Base-by-base conservation (phyloP, 2,797 vertebrate species). In the Propithecus deckenii region DNA sequence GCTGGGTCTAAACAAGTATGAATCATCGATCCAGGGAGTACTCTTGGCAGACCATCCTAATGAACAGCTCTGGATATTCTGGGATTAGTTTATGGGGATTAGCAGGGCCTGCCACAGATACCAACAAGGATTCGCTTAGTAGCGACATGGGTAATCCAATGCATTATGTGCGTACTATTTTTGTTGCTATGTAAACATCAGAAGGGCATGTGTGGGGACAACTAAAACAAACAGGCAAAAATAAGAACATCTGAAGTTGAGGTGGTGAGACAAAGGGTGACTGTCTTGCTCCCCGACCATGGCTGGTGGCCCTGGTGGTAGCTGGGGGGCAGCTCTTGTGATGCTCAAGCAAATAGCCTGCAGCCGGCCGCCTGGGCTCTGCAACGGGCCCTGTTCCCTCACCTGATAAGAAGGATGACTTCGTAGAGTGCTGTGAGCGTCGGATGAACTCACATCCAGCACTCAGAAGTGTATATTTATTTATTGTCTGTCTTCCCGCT, bases 271-370 rank as follows among this genome's bases (percentile, higher is more conserved):
- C 5, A 4, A 23, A n/a, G 41, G 48, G 14, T 69, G 22, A 4
- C 38, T 22, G 4, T 35, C 65, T 72, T 0, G 67, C 30, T 69
- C n/a, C 20, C 43, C 4, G 25, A 5, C 55, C 2, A 0, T 30
- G 15, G 50, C 63, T 67, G 0, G 4, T 61, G 5, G 65, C n/a
- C 6, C 43, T 74, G 23, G 71, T n/a, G 4, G 2, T 13, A 30
- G 25, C 3, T 13, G 1, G 50, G 48, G 4, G 11, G 46, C 14
- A 1, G 32, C 46, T 57, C 9, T 0, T 12, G 1, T 4, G 14
- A 28, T 38, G 25, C 2, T 46, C 78, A 35, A 3, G 14, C 2
- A 8, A 28, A 48, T 25, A 72, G 41, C 61, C 50, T 20, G 12
- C 9, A 12, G 25, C n/a, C 7, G 20, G 30, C 3, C 9, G 13